Conservation (phyloP, 2,888 invertebrate species). For the Cheiracanthium punctorium region DNA sequence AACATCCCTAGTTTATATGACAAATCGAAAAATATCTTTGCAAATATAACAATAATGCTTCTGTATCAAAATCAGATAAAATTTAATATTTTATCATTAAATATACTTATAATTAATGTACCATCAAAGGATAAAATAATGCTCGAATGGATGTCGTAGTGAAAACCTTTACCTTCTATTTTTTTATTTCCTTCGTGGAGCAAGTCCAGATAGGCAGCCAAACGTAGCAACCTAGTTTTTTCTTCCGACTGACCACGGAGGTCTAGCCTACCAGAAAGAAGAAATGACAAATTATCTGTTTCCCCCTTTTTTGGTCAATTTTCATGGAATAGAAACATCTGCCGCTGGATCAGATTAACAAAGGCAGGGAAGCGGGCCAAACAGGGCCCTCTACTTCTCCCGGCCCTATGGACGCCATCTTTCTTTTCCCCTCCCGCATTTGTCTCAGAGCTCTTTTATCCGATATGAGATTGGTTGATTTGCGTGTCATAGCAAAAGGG, state of each 20-base stretch:
- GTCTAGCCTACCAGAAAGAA: constrained; percentile 1
- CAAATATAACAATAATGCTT: no score
- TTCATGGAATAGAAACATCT: constrained; percentile 54
- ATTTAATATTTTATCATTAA: no score
- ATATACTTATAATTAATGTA: no score
- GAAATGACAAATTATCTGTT: constrained; percentile 43
- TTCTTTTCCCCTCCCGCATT: constrained; percentile 27
- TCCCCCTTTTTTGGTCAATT: constrained; percentile 40
- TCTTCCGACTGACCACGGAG: constrained; percentile 28
- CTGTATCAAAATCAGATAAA: no score
- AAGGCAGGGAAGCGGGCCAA: constrained; percentile 53
- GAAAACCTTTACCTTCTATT: no score
- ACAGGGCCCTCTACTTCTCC: constrained; percentile 2
- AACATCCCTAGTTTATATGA: no score
- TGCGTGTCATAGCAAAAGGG: not conserved
- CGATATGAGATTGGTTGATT: not conserved
- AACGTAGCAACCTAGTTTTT: constrained; percentile 36
- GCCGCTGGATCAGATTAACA: constrained; percentile 52
- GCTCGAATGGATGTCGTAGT: no score
- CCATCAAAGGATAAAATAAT: no score
- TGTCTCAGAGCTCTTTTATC: no score
- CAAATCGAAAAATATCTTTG: no score
- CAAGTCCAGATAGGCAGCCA: not conserved
- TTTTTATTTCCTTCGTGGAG: no score
- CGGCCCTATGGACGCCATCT: constrained; percentile 17